phyloP scores from a whole-genome alignment of 2,113 vertebrate genomes.

The Natator depressus region DNA sequence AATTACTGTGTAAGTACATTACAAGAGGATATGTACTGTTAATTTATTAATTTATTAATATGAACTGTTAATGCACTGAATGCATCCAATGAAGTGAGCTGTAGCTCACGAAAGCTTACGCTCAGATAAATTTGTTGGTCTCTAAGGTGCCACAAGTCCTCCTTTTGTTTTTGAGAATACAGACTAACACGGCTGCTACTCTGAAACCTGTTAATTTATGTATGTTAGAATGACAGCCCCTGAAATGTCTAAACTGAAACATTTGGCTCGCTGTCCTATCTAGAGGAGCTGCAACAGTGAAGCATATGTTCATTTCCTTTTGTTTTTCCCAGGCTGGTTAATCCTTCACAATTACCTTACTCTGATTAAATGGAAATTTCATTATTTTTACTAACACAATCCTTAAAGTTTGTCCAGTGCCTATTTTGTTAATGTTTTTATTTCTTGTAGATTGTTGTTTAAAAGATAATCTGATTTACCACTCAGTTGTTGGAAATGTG shows the following conservation, averaged over 20 bases:
- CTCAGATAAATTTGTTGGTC: too few species aligned
- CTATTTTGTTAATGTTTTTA: neutral
- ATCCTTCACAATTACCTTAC: neutral
- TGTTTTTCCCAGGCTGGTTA: constrained; percentile 9
- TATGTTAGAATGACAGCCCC: neutral
- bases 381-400: neutral
- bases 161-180: too few species aligned
- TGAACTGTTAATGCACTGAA: too few species aligned
- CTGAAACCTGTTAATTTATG: neutral
- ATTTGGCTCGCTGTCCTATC: neutral
- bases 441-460: neutral
- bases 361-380: constrained; percentile 22
- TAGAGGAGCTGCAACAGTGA: neutral
- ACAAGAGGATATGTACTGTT: fast-evolving
- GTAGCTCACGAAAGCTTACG: too few species aligned
- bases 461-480: constrained; percentile 16
- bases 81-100: too few species aligned
- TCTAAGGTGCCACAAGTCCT: too few species aligned
- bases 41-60: neutral
- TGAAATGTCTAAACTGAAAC: neutral
- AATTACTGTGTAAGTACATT: neutral
- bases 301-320: neutral
- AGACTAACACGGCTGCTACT: too few species aligned
- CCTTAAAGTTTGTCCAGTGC: neutral
- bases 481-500: neutral